These are phyloP conservation scores for Zootermopsis nevadensis DNA, from an alignment of 2,888 invertebrate genomes.

Conservation along the genomic window DNA sequence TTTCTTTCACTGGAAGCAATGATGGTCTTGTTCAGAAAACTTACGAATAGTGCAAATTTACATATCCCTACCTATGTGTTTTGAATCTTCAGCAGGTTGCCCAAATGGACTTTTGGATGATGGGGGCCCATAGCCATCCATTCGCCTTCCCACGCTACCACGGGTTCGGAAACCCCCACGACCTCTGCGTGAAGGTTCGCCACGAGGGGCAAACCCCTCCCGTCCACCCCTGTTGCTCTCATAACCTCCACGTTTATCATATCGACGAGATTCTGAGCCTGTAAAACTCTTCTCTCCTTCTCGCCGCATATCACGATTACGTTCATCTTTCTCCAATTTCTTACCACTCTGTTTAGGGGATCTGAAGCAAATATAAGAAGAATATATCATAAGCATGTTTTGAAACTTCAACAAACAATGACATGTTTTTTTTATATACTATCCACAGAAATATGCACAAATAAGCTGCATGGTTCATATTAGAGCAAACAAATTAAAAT, in stretches of 20 bases:
- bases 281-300: slow-evolving; percentile 47
- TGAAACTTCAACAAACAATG: too few relatives aligned
- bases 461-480: too few relatives aligned
- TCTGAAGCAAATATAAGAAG: slow-evolving; percentile 23
- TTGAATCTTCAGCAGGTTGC: slow-evolving; percentile 58
- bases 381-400: too few relatives aligned
- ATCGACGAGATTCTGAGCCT: slow-evolving; percentile 43
- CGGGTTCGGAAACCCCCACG: slow-evolving; percentile 71
- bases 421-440: too few relatives aligned
- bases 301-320: slow-evolving; percentile 65
- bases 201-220: slow-evolving; percentile 86
- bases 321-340: slow-evolving; percentile 68
- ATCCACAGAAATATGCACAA: too few relatives aligned
- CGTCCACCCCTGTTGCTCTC: slow-evolving; percentile 67
- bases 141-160: slow-evolving; percentile 69
- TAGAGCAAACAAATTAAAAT: too few relatives aligned
- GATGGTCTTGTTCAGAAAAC: background rate
- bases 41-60: slow-evolving; percentile 31
- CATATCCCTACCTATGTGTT: slow-evolving; percentile 54
- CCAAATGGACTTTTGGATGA: slow-evolving; percentile 82
- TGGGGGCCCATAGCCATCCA: slow-evolving; percentile 84
- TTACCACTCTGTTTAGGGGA: slow-evolving; percentile 52
- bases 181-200: slow-evolving; percentile 89
- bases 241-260: slow-evolving; percentile 47
- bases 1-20: background rate